Evolutionary conservation across 2,888 invertebrate species (phyloP).

Genomic region (Parascotia fuliginaria): DNA sequence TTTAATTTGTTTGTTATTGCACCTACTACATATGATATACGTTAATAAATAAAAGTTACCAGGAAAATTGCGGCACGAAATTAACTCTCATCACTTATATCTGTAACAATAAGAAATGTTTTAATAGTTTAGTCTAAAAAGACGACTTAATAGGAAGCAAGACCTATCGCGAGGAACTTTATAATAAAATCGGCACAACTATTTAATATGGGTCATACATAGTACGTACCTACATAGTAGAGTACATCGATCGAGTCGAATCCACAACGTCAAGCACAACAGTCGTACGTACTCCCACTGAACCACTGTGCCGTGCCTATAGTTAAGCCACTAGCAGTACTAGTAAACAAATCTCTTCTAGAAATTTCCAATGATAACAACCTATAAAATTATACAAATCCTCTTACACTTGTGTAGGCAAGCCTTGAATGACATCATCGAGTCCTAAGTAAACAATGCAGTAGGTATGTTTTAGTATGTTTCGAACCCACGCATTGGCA

Average conservation of each 20-base stretch:
- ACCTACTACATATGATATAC: too few relatives aligned
- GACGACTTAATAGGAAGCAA: too few relatives aligned
- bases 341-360: slow-evolving; percentile 11
- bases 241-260: too few relatives aligned
- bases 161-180: too few relatives aligned
- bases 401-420: slow-evolving; percentile 13
- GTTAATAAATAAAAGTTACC: slow-evolving; percentile 53
- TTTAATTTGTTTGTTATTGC: too few relatives aligned
- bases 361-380: not conserved
- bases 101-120: slow-evolving; percentile 64
- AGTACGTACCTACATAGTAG: too few relatives aligned
- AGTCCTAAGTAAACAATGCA: slow-evolving; percentile 41
- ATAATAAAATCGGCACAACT: too few relatives aligned
- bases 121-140: slow-evolving; percentile 3
- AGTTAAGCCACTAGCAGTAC: too few relatives aligned
- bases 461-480: slow-evolving; percentile 26
- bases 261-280: too few relatives aligned
- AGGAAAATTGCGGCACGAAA: slow-evolving; percentile 52
- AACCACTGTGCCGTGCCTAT: too few relatives aligned
- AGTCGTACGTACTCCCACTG: too few relatives aligned
- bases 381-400: slow-evolving; percentile 20
- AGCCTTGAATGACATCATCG: slow-evolving; percentile 47
- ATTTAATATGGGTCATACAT: too few relatives aligned
- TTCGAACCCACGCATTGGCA: slow-evolving; percentile 28
- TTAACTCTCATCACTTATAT: slow-evolving; percentile 66